A percentile compares a stretch with the other conserved stretches of the same genome.
Evolutionary conservation across 37 sponge, comb jelly and placozoan genomes (phyloP).

Genomic region (Dysidea cf. avara): DNA sequence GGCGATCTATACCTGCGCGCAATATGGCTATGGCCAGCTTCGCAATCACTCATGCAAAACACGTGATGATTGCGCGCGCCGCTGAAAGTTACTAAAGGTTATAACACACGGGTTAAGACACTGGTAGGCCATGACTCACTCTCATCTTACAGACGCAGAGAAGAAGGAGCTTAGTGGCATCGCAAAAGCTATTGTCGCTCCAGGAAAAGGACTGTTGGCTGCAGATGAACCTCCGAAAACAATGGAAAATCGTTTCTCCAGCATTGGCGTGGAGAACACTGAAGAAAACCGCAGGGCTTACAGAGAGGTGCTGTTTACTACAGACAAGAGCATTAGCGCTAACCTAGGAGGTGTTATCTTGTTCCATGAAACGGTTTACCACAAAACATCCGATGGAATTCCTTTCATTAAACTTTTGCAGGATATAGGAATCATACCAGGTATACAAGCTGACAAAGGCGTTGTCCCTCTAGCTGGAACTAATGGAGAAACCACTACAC

Average conservation of each 20-base stretch:
- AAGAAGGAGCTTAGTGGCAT: constrained; percentile 73
- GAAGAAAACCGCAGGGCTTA: constrained; percentile 89
- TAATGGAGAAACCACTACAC: constrained; percentile 88
- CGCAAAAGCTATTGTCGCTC: constrained; percentile 87
- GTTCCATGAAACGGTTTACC: constrained; percentile 93
- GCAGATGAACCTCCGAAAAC: constrained; percentile 98
- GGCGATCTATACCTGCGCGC: no score
- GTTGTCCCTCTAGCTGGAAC: constrained; percentile 84
- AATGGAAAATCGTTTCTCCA: constrained; percentile 91
- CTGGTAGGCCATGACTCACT: no score
- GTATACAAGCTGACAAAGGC: constrained; percentile 97
- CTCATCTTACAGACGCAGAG: constrained; percentile 75
- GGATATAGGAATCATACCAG: constrained; percentile 84
- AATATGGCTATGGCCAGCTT: no score
- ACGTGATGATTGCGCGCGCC: no score
- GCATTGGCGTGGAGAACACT: constrained; percentile 82
- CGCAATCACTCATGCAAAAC: no score
- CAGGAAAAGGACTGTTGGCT: constrained; percentile 96
- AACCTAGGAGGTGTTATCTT: constrained; percentile 93
- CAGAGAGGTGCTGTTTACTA: constrained; percentile 93
- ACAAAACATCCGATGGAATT: constrained; percentile 81
- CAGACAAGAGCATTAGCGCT: constrained; percentile 56
- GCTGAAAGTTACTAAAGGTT: no score
- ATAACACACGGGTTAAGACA: no score
- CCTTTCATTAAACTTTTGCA: constrained; percentile 84